Percentiles rank a stretch among this genome's conserved stretches.
Evolutionary conservation across 2,888 invertebrate species (phyloP).

Genomic region (Phytoseiulus persimilis): DNA sequence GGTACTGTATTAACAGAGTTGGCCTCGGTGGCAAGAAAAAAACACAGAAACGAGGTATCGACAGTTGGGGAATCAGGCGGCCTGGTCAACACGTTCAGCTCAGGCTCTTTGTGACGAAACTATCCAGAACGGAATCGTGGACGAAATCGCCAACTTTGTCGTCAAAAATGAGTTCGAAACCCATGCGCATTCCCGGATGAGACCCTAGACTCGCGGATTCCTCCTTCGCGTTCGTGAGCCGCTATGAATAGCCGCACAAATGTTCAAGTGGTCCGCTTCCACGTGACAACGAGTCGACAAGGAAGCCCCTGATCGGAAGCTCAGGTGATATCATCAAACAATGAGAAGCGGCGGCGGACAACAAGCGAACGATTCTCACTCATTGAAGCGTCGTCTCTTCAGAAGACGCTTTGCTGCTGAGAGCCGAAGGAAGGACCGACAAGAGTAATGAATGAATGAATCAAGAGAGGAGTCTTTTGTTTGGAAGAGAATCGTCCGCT

Average conservation of each 20-base stretch:
- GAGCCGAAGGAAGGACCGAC: not conserved
- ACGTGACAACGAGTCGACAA: not conserved
- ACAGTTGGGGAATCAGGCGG: too few relatives aligned
- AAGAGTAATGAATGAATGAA: not conserved
- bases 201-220: too few relatives aligned
- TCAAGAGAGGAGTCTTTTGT: not conserved
- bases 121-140: too few relatives aligned
- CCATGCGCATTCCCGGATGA: too few relatives aligned
- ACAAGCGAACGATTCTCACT: not conserved
- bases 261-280: not conserved
- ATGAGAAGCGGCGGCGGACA: not conserved
- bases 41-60: too few relatives aligned
- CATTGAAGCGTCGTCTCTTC: not conserved
- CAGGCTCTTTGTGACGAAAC: too few relatives aligned
- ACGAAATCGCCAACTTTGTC: too few relatives aligned
- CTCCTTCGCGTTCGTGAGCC: not conserved
- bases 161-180: too few relatives aligned
- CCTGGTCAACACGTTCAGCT: too few relatives aligned
- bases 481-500: not conserved
- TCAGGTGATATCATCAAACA: slow-evolving; percentile 5
- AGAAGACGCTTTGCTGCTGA: not conserved
- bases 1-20: too few relatives aligned
- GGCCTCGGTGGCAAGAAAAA: too few relatives aligned
- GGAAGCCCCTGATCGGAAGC: not conserved
- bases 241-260: not conserved